phyloP scores from a whole-genome alignment of 2,113 vertebrate genomes.

The Corapipo altera region DNA sequence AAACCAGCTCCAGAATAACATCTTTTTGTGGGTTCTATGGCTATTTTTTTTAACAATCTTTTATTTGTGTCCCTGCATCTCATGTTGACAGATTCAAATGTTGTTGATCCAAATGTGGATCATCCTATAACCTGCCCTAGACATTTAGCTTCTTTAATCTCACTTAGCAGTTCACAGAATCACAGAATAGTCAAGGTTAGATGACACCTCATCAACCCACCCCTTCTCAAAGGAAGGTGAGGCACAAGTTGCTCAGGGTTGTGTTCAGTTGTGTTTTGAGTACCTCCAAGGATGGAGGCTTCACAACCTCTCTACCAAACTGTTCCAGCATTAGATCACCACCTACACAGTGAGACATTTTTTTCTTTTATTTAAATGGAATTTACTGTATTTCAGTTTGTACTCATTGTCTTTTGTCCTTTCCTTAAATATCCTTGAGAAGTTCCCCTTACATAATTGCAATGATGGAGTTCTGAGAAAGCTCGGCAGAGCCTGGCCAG shows the following conservation, averaged over 20 bases:
- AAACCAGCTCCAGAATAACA: not conserved
- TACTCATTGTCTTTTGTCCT: not conserved
- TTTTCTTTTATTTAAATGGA: not conserved
- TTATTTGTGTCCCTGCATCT: not conserved
- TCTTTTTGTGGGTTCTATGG: not conserved
- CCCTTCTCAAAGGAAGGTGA: not conserved
- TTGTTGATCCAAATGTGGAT: not conserved
- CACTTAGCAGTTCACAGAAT: not conserved
- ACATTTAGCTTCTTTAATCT: not conserved
- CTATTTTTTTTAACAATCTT: not conserved
- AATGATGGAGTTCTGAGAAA: not conserved
- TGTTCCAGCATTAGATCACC: not conserved
- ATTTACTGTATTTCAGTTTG: not conserved
- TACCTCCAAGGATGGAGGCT: not conserved
- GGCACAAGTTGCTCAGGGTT: not conserved
- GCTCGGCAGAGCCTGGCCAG: not conserved
- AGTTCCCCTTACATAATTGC: not conserved
- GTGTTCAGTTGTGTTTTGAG: not conserved
- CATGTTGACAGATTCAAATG: not conserved
- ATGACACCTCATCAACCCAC: not conserved
- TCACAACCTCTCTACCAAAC: not conserved
- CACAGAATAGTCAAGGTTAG: not conserved
- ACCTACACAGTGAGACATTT: not conserved
- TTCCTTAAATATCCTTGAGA: not conserved
- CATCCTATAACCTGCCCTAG: not conserved